Percentiles rank a stretch among this genome's conserved stretches.
These are phyloP conservation scores for Rhagoletis pomonella DNA, from an alignment of 1,140 invertebrate species.

Conservation along the genomic window DNA sequence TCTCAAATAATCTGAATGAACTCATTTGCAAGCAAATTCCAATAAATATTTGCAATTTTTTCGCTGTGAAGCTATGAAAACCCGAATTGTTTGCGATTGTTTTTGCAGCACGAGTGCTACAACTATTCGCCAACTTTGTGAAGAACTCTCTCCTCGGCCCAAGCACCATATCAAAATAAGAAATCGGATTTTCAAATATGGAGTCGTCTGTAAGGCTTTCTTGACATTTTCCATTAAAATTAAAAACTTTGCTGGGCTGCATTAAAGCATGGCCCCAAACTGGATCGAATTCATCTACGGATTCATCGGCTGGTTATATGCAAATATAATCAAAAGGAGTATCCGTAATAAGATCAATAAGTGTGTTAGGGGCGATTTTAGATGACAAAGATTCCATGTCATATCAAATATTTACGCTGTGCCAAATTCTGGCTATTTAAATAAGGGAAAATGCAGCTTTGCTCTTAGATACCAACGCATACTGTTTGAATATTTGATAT, in stretches of 20 bases:
- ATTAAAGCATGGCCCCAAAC: not conserved
- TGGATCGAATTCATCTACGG: not conserved
- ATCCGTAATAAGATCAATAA: not conserved
- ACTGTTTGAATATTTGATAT: conserved; percentile 56
- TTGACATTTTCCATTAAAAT: not conserved
- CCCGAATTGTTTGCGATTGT: not conserved
- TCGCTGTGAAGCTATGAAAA: conserved; percentile 52
- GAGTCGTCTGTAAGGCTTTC: not conserved
- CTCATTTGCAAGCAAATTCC: conserved; percentile 62
- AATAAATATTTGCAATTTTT: conserved; percentile 66
- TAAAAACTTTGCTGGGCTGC: not conserved
- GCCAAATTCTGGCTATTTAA: too few species aligned
- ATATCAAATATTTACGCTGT: too few species aligned
- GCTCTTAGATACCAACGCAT: too few species aligned
- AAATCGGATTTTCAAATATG: conserved; percentile 54
- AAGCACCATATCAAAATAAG: conserved; percentile 64
- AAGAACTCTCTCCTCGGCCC: conserved; percentile 63
- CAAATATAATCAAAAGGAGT: not conserved
- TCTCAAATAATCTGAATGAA: conserved; percentile 59
- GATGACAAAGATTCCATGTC: not conserved
- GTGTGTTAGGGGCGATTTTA: not conserved
- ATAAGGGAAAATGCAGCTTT: too few species aligned
- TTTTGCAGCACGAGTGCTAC: conserved; percentile 38
- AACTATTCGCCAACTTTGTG: conserved; percentile 56
- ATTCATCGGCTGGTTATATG: not conserved